Evolutionary conservation across 2,797 vertebrate genomes (phyloP).

Genomic region (Gymnodraco acuticeps): DNA sequence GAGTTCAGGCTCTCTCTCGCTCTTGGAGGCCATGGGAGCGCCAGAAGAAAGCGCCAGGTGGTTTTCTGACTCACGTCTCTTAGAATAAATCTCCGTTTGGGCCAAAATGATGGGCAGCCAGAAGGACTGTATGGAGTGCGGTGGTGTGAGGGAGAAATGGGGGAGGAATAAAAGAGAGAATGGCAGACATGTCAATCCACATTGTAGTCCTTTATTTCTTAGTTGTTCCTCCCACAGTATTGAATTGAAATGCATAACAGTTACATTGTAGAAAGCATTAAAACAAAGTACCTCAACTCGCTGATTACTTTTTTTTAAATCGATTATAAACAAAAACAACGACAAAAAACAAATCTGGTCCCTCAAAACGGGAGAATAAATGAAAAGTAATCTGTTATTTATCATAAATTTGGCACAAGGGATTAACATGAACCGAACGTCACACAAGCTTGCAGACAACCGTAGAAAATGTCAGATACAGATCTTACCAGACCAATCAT

Average conservation of each 20-base stretch:
- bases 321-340: conserved; percentile 98
- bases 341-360: conserved; percentile 90
- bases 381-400: conserved; percentile 93
- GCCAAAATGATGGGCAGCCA: conserved; percentile 64
- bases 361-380: conserved; percentile 93
- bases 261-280: conserved; percentile 99
- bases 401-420: conserved; percentile 96
- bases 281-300: conserved; percentile 99
- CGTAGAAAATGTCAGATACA: conserved; percentile 96
- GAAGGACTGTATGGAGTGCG: conserved; percentile 34
- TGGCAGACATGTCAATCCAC: conserved; percentile 76
- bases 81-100: conserved; percentile 47
- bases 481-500: conserved; percentile 99
- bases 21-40: conserved; percentile 79
- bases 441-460: conserved; percentile 99
- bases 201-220: conserved; percentile 99
- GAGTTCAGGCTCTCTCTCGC: conserved; percentile 76
- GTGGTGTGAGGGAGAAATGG: conserved; percentile 16
- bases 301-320: conserved; percentile 96
- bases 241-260: conserved; percentile 99
- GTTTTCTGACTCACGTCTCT: conserved; percentile 68
- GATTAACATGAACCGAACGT: conserved; percentile 98
- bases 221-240: conserved; percentile 99
- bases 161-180: conserved; percentile 29
- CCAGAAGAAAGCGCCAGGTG: conserved; percentile 79